Evolutionary conservation across 1,140 invertebrate species (phyloP).

Genomic region (Neuroterus valhalla): DNA sequence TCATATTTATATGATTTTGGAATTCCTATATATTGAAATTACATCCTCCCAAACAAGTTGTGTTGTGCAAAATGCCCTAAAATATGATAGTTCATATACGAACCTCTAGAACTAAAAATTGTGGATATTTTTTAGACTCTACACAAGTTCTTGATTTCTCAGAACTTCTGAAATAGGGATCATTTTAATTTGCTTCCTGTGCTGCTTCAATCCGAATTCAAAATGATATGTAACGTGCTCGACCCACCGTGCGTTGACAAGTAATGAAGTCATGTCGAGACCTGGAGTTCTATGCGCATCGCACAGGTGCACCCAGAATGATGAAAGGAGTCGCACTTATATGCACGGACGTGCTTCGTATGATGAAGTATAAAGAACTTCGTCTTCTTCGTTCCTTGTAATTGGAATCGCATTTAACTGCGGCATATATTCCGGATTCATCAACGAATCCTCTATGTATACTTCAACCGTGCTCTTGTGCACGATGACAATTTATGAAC

Average conservation of each 20-base stretch:
- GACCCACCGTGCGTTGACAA: conserved; percentile 27
- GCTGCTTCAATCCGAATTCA: conserved; percentile 22
- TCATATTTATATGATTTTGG: too few relatives aligned
- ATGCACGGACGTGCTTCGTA: conserved; percentile 26
- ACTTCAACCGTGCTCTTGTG: not conserved
- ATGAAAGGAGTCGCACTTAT: conserved; percentile 23
- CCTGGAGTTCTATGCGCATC: conserved; percentile 6
- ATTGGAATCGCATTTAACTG: conserved; percentile 24
- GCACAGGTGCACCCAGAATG: conserved; percentile 20
- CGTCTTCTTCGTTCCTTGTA: conserved; percentile 13
- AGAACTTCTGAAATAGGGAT: conserved; percentile 14
- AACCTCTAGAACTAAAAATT: too few relatives aligned
- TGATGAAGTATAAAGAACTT: not conserved
- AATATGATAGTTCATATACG: too few relatives aligned
- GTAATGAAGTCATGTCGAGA: conserved; percentile 23
- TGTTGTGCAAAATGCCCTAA: too few relatives aligned
- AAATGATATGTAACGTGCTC: conserved; percentile 14
- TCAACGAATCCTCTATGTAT: conserved; percentile 9
- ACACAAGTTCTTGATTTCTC: not conserved
- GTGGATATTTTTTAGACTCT: too few relatives aligned
- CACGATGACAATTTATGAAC: conserved; percentile 22
- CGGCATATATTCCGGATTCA: conserved; percentile 14
- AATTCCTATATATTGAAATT: too few relatives aligned
- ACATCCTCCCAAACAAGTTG: too few relatives aligned
- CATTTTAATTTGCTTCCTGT: conserved; percentile 19